A percentile compares a stretch with the other conserved stretches of the same genome.
Evolutionary conservation across 2,888 invertebrate genomes (phyloP).

Genomic region (Xestoiulus laeticollis): DNA sequence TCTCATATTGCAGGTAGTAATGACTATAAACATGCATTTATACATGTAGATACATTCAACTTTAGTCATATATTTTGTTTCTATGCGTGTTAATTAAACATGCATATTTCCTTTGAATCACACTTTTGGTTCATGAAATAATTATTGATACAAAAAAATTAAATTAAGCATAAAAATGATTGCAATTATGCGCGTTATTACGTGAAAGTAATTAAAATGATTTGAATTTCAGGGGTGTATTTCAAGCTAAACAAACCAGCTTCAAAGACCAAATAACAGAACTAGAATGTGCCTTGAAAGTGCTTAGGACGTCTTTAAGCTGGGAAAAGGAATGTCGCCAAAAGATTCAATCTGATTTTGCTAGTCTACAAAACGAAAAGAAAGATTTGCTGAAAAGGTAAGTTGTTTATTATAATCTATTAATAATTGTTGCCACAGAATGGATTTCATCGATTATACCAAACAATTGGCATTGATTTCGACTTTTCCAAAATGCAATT

Average conservation of each 20-base stretch:
- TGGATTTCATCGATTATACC: too few species aligned
- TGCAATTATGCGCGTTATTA: background rate
- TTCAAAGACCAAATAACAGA: conserved; percentile 51
- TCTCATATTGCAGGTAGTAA: too few species aligned
- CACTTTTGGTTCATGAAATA: background rate
- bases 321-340: conserved; percentile 54
- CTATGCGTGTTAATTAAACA: background rate
- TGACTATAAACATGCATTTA: background rate
- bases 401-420: too few species aligned
- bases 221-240: conserved; percentile 50
- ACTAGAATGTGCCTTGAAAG: conserved; percentile 46
- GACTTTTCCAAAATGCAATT: too few species aligned
- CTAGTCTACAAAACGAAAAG: conserved; percentile 53
- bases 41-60: background rate
- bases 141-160: background rate
- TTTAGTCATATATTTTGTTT: background rate
- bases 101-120: background rate
- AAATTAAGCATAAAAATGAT: background rate
- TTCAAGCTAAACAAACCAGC: conserved; percentile 51
- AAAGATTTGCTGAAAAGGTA: conserved; percentile 51
- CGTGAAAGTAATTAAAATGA: background rate
- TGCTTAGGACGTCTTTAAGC: conserved; percentile 40
- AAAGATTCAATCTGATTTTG: conserved; percentile 53
- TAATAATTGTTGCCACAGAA: background rate
- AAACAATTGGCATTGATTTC: too few species aligned